Conservation (phyloP, 2,113 vertebrate genomes). For the Nothobranchius kuhntae region DNA sequence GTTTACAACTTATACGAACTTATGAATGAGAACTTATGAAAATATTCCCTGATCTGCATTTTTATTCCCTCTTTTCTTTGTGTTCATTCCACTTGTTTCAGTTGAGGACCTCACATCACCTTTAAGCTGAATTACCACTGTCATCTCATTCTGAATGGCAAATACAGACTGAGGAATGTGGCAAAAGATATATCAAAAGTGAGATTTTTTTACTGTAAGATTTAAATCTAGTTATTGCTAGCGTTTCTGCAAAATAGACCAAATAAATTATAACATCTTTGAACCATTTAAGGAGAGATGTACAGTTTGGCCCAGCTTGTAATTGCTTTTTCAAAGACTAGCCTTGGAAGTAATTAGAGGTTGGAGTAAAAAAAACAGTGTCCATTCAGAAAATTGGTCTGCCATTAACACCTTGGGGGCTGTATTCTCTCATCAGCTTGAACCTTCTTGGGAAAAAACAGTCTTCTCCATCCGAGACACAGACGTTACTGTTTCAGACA, state of each 20-base stretch:
- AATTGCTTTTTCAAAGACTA: constrained; percentile 74
- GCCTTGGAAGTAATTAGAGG: constrained; percentile 70
- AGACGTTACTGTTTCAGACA: constrained; percentile 41
- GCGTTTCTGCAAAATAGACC: constrained; percentile 56
- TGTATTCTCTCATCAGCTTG: constrained; percentile 55
- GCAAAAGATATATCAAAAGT: not conserved
- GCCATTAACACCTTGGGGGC: constrained; percentile 62
- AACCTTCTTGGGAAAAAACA: constrained; percentile 42
- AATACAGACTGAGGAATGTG: not conserved
- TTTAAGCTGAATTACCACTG: not conserved
- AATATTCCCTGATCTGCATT: not conserved
- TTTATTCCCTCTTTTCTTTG: not conserved
- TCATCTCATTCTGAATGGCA: constrained; percentile 7
- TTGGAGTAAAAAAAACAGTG: constrained; percentile 62
- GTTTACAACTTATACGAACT: too few species aligned
- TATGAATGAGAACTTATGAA: not conserved
- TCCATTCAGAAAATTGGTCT: constrained; percentile 69
- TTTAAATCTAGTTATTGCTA: constrained; percentile 23
- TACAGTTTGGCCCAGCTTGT: constrained; percentile 60
- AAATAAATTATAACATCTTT: constrained; percentile 62
- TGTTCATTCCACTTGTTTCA: not conserved
- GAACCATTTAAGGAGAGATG: constrained; percentile 60
- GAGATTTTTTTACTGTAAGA: not conserved
- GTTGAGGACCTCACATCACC: constrained; percentile 6
- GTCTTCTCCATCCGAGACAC: constrained; percentile 11